Conservation (phyloP, 2,888 invertebrate species). For the Patella ulyssiponensis region DNA sequence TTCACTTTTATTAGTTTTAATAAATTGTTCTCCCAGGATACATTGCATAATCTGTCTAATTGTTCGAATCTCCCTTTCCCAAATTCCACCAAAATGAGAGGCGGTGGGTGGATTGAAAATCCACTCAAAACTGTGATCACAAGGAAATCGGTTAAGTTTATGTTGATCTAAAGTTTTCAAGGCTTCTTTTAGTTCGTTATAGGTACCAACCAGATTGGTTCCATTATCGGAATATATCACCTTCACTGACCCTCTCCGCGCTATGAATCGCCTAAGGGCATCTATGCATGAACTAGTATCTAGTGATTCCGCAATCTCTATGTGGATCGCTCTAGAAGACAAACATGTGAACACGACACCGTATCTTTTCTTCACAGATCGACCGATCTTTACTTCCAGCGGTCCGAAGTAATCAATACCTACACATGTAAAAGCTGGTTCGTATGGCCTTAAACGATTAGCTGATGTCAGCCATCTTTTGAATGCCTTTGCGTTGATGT, state of each 20-base stretch:
- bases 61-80: conserved; percentile 38
- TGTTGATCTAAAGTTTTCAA: conserved; percentile 30
- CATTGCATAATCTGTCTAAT: conserved; percentile 28
- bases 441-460: too few relatives aligned
- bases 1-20: neutral
- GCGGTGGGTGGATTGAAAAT: conserved; percentile 38
- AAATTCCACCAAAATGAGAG: conserved; percentile 38
- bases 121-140: conserved; percentile 32
- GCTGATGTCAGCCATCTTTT: too few relatives aligned
- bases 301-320: conserved; percentile 30
- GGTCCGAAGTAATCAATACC: too few relatives aligned
- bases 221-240: conserved; percentile 32
- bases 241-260: conserved; percentile 22
- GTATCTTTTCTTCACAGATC: conserved; percentile 37
- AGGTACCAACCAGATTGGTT: conserved; percentile 35
- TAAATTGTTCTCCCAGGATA: conserved; percentile 24
- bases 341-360: conserved; percentile 39
- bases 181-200: conserved; percentile 28
- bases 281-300: conserved; percentile 27
- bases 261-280: conserved; percentile 29
- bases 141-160: conserved; percentile 22
- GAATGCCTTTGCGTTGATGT: too few relatives aligned
- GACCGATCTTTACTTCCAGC: too few relatives aligned
- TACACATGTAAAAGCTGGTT: too few relatives aligned
- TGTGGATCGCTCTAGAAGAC: conserved; percentile 29